Percentiles rank a stretch among this genome's conserved stretches.
Evolutionary conservation across 2,888 invertebrate species (phyloP).

Genomic region (Sympetrum striolatum): DNA sequence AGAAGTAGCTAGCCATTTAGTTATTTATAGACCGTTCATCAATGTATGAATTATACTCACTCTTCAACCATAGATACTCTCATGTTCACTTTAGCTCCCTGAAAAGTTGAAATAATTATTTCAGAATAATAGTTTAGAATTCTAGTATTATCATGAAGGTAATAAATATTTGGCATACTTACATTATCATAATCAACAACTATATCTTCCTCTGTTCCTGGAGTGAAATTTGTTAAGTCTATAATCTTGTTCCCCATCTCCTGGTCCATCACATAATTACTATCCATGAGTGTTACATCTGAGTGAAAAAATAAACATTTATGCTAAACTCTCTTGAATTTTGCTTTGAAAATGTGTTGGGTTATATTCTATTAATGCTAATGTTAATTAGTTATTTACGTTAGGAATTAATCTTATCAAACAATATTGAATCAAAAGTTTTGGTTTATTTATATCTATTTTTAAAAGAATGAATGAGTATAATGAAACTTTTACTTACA

Average conservation of each 20-base stretch:
- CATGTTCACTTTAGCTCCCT: slow-evolving; percentile 50
- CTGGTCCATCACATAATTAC: slow-evolving; percentile 56
- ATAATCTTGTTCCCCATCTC: slow-evolving; percentile 54
- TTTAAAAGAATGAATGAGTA: no score
- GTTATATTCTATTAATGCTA: background rate
- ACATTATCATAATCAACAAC: slow-evolving; percentile 38
- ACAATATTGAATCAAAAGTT: no score
- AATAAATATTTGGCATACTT: slow-evolving; percentile 2
- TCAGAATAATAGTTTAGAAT: background rate
- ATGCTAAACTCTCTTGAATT: background rate
- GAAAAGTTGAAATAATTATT: slow-evolving; percentile 45
- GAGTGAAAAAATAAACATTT: background rate
- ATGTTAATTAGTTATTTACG: background rate
- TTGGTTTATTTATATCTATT: no score
- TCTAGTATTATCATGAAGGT: background rate
- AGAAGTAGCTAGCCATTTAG: no score
- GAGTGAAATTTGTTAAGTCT: slow-evolving; percentile 46
- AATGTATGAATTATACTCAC: slow-evolving; percentile 47
- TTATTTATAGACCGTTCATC: background rate
- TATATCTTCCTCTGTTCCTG: slow-evolving; percentile 34
- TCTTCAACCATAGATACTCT: slow-evolving; percentile 49
- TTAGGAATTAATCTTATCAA: background rate
- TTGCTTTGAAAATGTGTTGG: background rate
- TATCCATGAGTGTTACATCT: slow-evolving; percentile 55
- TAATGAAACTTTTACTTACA: slow-evolving; percentile 53